Base-by-base conservation (phyloP, 2,888 invertebrate genomes). In the Cosmopolites sordidus region DNA sequence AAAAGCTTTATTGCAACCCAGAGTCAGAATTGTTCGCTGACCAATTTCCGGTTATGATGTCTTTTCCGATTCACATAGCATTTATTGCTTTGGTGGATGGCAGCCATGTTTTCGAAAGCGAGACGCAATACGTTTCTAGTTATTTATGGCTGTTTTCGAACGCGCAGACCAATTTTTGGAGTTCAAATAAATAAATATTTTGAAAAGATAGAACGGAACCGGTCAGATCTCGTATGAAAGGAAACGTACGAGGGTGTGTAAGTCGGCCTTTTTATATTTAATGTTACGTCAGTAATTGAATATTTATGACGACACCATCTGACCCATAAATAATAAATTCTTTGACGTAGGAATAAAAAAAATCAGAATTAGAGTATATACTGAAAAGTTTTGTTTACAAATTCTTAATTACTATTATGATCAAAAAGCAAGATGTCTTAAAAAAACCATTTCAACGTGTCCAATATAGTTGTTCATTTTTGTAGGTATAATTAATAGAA, bases 11-110 rank as follows among this genome's bases (percentile, higher is more conserved):
- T 22, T 22, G 22, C 22, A 8, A 5, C 22, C 22, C 4, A 22
- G 22, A 43, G 43, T 15, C 9, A n/a, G 43, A 27, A 11, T 14
- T 12, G 27, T n/a, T 27, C 27, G 22, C 22, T 30, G 30, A 30
- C 27, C 44, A 44, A 44, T 44, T 44, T 44, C 44, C 44, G 30
- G 44, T 44, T 44, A 44, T 44, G 30, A 16, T 30, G 33, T 12
- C 44, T 33, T 29, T 22, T 16, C 16, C 44, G 16, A 30, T 30
- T 44, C 16, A 9, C 30, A 12, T 29, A 16, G 16, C 30, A 22
- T 44, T 44, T 44, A 44, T 44, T 44, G 33, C 44, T 30, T 16
- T 15, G 22, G 44, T 16, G 44, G 16, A 33, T 27, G 15, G n/a
- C 44, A 16, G 30, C 44, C 27, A 44, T 44, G 30, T 44, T 16